These are phyloP conservation scores for Plodia interpunctella DNA, from an alignment of 1,140 invertebrate genomes.

Conservation along the genomic window DNA sequence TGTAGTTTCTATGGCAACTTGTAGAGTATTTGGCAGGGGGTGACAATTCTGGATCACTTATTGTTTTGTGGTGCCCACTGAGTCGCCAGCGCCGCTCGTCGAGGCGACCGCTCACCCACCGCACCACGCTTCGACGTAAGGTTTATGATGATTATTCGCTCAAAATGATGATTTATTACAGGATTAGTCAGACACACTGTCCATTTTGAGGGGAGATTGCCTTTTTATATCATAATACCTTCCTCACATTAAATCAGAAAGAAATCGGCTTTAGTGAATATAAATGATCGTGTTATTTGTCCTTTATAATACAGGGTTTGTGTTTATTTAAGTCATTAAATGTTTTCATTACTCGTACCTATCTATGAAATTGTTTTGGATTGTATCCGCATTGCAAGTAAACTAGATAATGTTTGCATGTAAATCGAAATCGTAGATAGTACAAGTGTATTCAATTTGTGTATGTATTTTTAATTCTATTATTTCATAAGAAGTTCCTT, in stretches of 20 bases:
- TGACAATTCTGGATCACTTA: background rate
- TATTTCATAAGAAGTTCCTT: background rate
- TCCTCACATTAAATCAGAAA: conserved; percentile 29
- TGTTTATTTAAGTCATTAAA: background rate
- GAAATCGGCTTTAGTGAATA: conserved; percentile 35
- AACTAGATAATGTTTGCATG: too few species aligned
- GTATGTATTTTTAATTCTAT: background rate
- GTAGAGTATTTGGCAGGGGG: too few species aligned
- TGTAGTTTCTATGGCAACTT: too few species aligned
- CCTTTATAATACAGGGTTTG: background rate
- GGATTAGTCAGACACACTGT: conserved; percentile 63
- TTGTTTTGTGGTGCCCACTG: background rate
- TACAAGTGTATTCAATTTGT: background rate
- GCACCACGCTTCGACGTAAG: conserved; percentile 33
- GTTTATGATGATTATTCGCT: conserved; percentile 70
- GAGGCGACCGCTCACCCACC: conserved; percentile 24
- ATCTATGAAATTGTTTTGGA: too few species aligned
- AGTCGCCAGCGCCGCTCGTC: conserved; percentile 32
- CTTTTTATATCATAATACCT: conserved; percentile 58
- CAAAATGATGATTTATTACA: conserved; percentile 72
- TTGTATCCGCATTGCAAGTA: too few species aligned
- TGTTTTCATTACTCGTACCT: too few species aligned
- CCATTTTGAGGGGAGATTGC: conserved; percentile 58
- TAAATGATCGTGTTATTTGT: conserved; percentile 25
- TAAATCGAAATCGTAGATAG: background rate